A percentile compares a stretch with the other conserved stretches of the same genome.
Evolutionary conservation across 2,797 vertebrate genomes (phyloP).

Genomic region (Clarias laeviceps): DNA sequence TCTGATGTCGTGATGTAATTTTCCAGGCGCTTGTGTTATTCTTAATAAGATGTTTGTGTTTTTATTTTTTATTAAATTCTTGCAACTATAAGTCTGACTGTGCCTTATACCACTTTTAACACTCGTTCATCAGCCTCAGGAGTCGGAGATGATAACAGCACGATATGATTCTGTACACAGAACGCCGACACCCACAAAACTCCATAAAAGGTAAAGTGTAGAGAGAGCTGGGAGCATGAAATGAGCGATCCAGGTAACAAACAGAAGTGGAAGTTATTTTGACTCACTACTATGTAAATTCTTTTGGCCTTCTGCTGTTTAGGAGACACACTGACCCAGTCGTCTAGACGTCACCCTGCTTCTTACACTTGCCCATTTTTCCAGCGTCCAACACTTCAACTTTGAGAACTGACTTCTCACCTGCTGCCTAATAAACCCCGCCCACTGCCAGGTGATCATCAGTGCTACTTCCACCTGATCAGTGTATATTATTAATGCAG

Average conservation of each 20-base stretch:
- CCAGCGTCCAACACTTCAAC: too few species aligned
- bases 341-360: too few species aligned
- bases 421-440: too few species aligned
- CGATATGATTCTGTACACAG: background rate
- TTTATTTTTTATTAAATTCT: conserved; percentile 25
- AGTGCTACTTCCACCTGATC: too few species aligned
- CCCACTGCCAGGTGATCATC: too few species aligned
- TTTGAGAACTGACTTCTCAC: too few species aligned
- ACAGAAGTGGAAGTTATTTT: background rate
- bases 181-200: background rate
- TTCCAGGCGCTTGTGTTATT: conserved; percentile 15
- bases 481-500: too few species aligned
- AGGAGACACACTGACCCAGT: too few species aligned
- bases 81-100: background rate
- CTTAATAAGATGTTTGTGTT: background rate
- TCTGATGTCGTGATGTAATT: conserved; percentile 14
- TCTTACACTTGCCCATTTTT: too few species aligned
- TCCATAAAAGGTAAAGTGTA: background rate
- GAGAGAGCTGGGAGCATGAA: too few species aligned
- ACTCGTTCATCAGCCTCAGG: background rate
- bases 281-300: background rate
- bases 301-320: too few species aligned
- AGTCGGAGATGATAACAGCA: background rate
- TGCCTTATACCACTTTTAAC: background rate
- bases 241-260: background rate